These are phyloP conservation scores for Sebastes schlegelii DNA, from an alignment of 2,113 vertebrate genomes.

Conservation along the genomic window DNA sequence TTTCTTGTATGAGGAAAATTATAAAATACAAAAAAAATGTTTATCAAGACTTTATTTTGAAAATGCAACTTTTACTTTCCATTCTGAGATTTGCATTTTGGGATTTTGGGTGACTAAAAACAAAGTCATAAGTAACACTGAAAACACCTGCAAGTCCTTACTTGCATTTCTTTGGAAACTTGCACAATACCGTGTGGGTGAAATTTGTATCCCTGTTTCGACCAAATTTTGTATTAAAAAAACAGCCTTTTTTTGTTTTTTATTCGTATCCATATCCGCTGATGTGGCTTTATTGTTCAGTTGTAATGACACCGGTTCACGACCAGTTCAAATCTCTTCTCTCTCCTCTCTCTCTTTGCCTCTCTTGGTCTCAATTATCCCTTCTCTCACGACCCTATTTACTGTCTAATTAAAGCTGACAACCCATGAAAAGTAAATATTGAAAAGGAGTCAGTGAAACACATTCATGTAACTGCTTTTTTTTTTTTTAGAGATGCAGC, in stretches of 20 bases:
- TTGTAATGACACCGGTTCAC: not conserved
- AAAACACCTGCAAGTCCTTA: too few relatives aligned
- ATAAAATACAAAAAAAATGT: too few relatives aligned
- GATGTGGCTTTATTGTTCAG: slow-evolving; percentile 5
- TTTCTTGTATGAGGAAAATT: too few relatives aligned
- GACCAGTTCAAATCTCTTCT: slow-evolving; percentile 22
- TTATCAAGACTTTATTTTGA: not conserved
- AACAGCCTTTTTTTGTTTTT: not conserved
- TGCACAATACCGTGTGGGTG: not conserved
- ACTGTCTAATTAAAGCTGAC: slow-evolving; percentile 61
- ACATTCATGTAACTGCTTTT: slow-evolving; percentile 27
- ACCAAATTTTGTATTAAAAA: not conserved
- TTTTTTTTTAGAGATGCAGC: slow-evolving; percentile 38
- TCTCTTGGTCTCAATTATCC: slow-evolving; percentile 32
- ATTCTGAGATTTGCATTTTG: not conserved
- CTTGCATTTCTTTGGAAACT: slow-evolving; percentile 19
- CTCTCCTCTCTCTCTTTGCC: slow-evolving; percentile 6
- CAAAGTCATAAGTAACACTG: not conserved
- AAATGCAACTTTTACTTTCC: not conserved
- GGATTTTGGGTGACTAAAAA: not conserved
- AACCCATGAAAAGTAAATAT: slow-evolving; percentile 64
- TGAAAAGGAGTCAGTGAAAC: slow-evolving; percentile 58
- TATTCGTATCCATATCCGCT: not conserved
- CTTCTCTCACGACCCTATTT: slow-evolving; percentile 43
- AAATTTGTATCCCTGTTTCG: not conserved